Conservation (phyloP, 2,797 vertebrate species). For the Acrossocheilus wenchowensis region DNA sequence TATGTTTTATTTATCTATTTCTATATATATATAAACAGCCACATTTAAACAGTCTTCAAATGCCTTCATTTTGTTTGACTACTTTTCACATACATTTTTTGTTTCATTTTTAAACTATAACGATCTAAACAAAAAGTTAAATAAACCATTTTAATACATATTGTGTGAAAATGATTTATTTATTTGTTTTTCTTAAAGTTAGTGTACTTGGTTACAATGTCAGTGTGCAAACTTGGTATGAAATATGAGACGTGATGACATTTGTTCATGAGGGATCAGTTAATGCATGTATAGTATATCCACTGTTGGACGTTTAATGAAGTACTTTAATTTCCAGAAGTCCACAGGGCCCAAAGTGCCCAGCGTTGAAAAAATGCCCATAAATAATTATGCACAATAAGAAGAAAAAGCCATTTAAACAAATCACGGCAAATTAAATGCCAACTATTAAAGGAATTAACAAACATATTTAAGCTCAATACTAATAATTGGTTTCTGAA, state of each 20-base stretch:
- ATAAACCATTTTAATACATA: not conserved
- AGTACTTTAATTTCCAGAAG: not conserved
- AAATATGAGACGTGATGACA: not conserved
- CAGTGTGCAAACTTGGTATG: not conserved
- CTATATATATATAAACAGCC: not conserved
- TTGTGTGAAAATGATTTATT: not conserved
- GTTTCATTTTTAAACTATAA: not conserved
- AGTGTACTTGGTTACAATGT: not conserved
- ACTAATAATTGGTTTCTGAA: not conserved
- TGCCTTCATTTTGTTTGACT: not conserved
- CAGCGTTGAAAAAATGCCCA: not conserved
- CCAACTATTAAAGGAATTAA: not conserved
- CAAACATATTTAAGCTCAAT: not conserved
- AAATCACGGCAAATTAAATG: slow-evolving; percentile 7
- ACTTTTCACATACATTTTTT: not conserved
- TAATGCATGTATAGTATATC: not conserved
- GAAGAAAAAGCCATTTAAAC: no score
- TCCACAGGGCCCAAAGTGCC: not conserved
- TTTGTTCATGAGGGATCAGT: slow-evolving; percentile 6
- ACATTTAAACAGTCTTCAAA: not conserved
- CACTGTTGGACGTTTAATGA: not conserved
- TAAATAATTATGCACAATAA: slow-evolving; percentile 10
- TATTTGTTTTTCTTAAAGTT: not conserved
- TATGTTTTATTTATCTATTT: not conserved
- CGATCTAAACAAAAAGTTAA: not conserved